A percentile compares a stretch with the other conserved stretches of the same genome.
phyloP scores from a whole-genome alignment of 2,888 invertebrate species.

The Keiferia lycopersicella region DNA sequence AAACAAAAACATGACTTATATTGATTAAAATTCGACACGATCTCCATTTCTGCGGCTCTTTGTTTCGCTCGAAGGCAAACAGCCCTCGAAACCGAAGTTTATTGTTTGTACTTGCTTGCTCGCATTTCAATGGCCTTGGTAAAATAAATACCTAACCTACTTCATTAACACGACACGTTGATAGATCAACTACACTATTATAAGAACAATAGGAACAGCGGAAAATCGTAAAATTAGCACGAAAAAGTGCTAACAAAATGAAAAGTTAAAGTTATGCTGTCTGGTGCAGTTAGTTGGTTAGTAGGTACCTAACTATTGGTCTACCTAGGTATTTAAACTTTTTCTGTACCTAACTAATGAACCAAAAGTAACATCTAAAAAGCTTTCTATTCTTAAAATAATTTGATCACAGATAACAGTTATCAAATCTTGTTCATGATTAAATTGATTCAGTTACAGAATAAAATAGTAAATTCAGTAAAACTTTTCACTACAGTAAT shows the following conservation, averaged over 20 bases:
- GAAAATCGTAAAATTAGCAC: slow-evolving; percentile 5
- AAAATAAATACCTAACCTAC: slow-evolving; percentile 51
- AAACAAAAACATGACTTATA: slow-evolving; percentile 51
- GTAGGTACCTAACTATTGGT: no score
- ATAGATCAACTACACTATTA: slow-evolving; percentile 26
- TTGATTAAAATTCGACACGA: slow-evolving; percentile 49
- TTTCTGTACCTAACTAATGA: slow-evolving; percentile 6
- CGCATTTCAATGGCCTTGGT: slow-evolving; percentile 60
- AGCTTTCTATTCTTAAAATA: background rate
- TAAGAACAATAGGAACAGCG: no score
- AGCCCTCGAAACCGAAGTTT: slow-evolving; percentile 55
- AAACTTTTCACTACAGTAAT: no score
- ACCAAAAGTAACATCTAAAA: background rate
- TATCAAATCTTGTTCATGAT: background rate
- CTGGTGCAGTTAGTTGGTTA: slow-evolving; percentile 22
- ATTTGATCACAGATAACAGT: no score
- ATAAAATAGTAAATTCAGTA: background rate
- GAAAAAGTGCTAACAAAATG: slow-evolving; percentile 18
- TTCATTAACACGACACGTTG: slow-evolving; percentile 37
- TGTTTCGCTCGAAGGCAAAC: slow-evolving; percentile 52
- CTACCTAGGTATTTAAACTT: background rate
- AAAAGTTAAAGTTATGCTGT: slow-evolving; percentile 24
- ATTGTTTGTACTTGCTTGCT: slow-evolving; percentile 54
- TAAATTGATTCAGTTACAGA: background rate
- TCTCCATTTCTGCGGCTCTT: slow-evolving; percentile 46